These are phyloP conservation scores for Formica exsecta DNA, from an alignment of 1,140 invertebrate species.

Conservation along the genomic window DNA sequence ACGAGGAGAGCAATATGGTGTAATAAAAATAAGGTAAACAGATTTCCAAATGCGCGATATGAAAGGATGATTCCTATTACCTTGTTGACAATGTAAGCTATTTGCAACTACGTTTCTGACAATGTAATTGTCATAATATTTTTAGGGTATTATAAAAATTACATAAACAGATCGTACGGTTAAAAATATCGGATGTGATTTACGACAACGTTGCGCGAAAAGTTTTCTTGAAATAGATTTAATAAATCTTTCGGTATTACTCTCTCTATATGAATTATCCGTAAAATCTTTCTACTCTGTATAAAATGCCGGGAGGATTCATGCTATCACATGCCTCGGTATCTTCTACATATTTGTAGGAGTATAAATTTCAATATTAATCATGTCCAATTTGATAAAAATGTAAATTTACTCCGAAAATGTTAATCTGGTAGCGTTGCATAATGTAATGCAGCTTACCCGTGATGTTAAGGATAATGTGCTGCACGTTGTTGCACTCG, in stretches of 20 bases:
- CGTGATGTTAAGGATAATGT: constrained; percentile 92
- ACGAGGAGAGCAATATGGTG: not conserved
- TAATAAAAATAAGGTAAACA: not conserved
- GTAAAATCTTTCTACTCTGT: constrained; percentile 5
- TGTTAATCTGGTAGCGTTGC: constrained; percentile 9
- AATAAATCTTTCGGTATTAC: constrained; percentile 40
- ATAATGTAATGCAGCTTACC: constrained; percentile 88
- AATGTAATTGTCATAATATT: too few species aligned
- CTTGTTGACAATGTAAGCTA: not conserved
- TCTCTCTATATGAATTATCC: not conserved
- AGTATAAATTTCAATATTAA: constrained; percentile 19
- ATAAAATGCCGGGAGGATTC: not conserved
- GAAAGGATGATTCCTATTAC: not conserved
- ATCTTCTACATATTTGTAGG: not conserved
- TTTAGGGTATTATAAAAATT: not conserved
- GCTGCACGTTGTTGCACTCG: constrained; percentile 93
- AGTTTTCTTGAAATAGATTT: constrained; percentile 32
- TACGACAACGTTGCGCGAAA: constrained; percentile 30
- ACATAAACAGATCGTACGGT: constrained; percentile 12
- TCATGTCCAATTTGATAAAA: not conserved
- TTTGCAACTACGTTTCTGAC: not conserved
- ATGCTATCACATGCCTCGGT: not conserved
- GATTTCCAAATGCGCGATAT: not conserved
- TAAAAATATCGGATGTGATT: constrained; percentile 38
- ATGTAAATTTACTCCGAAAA: constrained; percentile 9